Base-by-base conservation (phyloP, 2,797 vertebrate genomes). In the Phataginus tetradactyla region DNA sequence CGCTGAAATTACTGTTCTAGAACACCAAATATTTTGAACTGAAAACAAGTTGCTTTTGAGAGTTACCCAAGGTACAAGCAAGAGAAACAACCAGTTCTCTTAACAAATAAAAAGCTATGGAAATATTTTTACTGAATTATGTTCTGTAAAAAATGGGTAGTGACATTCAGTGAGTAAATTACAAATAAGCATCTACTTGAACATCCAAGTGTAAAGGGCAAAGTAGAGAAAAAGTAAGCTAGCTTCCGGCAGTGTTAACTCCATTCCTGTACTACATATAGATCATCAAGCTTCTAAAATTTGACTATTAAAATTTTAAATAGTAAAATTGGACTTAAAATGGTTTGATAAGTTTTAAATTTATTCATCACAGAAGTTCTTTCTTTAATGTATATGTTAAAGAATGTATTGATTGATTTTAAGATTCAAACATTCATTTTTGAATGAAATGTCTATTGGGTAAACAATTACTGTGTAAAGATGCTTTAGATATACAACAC, bases 11-110 rank as follows among this genome's bases (percentile, higher is more conserved):
- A 74, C 34, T 63, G 20, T 85, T 27, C 14, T 74, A 4, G 17
- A 93, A 75, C 2, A n/a, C 18, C 25, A 86, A 59, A 57, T 83
- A 72, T 78, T 95, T 93, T 91, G 45, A 94, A 68, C 77, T 90
- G 21, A 86, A 86, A 69, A 57, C 32, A 95, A 78, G 71, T n/a
- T 88, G 11, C 21, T 91, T 77, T 88, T 59, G 53, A 88, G n/a
- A 91, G n/a, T 21, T 90, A 90, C 32, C 23, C 86, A 86, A 89
- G 7, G 20, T n/a, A 51, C 25, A 61, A 74, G 61, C 45, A 18
- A 66, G 23, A 92, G 10, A 94, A 85, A 49, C 7, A 78, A 64
- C 3, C 34, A 45, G 11, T 57, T 88, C 86, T 77, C 39, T 72
- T 15, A 57, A 84, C 85, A 72, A 29, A 81, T 25, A 23, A 61